These are phyloP conservation scores for Petrosia ficiformis DNA, from an alignment of 37 sponge, comb jelly and placozoan species.

Conservation along the genomic window DNA sequence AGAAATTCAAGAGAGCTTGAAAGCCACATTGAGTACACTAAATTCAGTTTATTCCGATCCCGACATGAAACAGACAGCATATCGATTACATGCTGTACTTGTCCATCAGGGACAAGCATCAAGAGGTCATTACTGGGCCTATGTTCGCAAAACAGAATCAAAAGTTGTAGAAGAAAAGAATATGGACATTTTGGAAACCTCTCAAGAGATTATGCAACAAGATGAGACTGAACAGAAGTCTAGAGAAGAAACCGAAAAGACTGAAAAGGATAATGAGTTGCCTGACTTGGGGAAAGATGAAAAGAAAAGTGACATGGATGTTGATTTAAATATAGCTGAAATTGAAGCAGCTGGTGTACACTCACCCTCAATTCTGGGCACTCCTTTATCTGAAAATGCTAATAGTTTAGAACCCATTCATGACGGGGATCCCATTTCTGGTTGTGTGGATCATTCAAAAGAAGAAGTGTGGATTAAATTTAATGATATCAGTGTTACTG, in stretches of 20 bases:
- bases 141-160: conserved; percentile 18
- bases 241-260: not conserved
- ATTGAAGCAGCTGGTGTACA: too few relatives aligned
- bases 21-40: conserved; percentile 24
- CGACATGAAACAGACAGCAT: conserved; percentile 51
- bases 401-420: not conserved
- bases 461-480: conserved; percentile 69
- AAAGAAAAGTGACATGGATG: not conserved
- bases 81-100: conserved; percentile 67
- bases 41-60: conserved; percentile 39
- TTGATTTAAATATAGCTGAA: too few relatives aligned
- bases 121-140: conserved; percentile 81
- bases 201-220: not conserved
- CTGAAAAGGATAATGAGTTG: not conserved
- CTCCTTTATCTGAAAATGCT: not conserved
- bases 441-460: not conserved
- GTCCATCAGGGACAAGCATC: conserved; percentile 82
- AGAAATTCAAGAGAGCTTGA: conserved; percentile 29
- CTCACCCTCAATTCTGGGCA: not conserved
- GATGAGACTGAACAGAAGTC: not conserved
- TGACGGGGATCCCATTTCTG: not conserved
- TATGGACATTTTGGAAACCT: not conserved
- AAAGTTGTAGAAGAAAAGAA: not conserved
- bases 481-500: conserved; percentile 71
- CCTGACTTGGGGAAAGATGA: not conserved